Base-by-base conservation (phyloP, 2,888 invertebrate species). In the Yponomeuta sedellus region DNA sequence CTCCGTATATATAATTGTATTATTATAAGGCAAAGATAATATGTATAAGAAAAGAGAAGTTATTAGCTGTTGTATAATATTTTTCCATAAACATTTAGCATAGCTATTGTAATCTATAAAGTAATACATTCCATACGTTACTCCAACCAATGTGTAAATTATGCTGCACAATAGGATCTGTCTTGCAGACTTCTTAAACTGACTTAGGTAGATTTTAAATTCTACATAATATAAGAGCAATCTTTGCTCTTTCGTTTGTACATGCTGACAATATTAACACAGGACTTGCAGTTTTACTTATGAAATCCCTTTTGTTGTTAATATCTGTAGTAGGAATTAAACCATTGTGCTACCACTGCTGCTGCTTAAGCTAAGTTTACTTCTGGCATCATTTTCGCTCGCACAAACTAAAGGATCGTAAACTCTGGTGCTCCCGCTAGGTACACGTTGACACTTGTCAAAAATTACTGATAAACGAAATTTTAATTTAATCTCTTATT, bases 221-320 rank as follows among this genome's bases (percentile, higher is more conserved):
- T 8, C 10, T 34, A 8, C 8, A 8, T 34, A n/a, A n/a, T 34
- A 34, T 34, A 34, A 34, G 34, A 34, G 34, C 34, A 34, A 34
- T 34, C 5, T 34, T 5, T 34, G 34, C 8, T 5, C 34, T 34
- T 34, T 34, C 44, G 16, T 59, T 4, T 59, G 1, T 22, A 22
- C 25, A 2, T 28, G 10, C 28, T 6, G 25, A 59, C 70, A 62
- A 74, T 77, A 73, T 71, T 20, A 57, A 11, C 56, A 22, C 61
- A 59, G 22, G 44, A 52, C 16, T 52, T 52, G 44, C 44, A 52
- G 44, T 52, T 52, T 52, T 16, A 0, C 44, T 52, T 52, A 3
- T 16, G 2, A 52, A 16, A 34, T 8, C 1, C 2, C 6, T 1
- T 34, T 25, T 34, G 3, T 34, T 34, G 34, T 3, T 34, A 34